Evolutionary conservation across 1,140 invertebrate genomes (phyloP), one percentile per base, ranked within the genome.

Genomic region (Eupeodes corollae): DNA sequence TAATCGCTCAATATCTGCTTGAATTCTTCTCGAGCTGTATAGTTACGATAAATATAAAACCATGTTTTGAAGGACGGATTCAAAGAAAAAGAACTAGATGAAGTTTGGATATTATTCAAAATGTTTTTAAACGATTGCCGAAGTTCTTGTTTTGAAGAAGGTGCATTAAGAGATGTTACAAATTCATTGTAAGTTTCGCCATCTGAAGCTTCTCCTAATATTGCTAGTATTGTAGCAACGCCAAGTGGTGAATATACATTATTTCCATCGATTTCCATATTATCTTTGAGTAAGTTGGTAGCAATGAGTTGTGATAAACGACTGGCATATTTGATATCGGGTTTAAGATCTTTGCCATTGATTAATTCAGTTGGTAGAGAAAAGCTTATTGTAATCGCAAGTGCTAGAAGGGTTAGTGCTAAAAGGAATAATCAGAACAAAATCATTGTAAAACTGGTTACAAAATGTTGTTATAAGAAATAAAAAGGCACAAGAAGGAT

Each of bases 31-130:
- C 75, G 70, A 2, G 77, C 73, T 1, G 75, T 74, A 52, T 76
- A 73, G 46, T 79, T 80, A 54, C 77, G 77, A 55, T 79, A 80
- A 37, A 79, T 72, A 51, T 80, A 80, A 54, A 80, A 75, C 70
- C 73, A 80, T 48, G 77, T 79, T 57, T 77, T 76, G 52, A 80
- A 72, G 51, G 79, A 76, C 13, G 78, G 78, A 51, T 70, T 64
- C 56, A 70, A 68, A 42, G 67, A 13, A 51, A 63, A 67, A 61
- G 56, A 72, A 73, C 46, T 74, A n/a, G n/a, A n/a, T 70, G n/a
- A 73, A 68, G 19, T 69, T 75, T 48, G 74, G 73, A 52, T 74
- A 74, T 35, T 67, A 34, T 70, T 62, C 63, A 77, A 61, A 10
- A 77, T 72, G 15, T 63, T 67, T 11, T 67, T 58, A 40, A 72